Percentiles rank a stretch among this genome's conserved stretches.
phyloP scores from a whole-genome alignment of 1,140 invertebrate genomes.

The Bacillus rossius region DNA sequence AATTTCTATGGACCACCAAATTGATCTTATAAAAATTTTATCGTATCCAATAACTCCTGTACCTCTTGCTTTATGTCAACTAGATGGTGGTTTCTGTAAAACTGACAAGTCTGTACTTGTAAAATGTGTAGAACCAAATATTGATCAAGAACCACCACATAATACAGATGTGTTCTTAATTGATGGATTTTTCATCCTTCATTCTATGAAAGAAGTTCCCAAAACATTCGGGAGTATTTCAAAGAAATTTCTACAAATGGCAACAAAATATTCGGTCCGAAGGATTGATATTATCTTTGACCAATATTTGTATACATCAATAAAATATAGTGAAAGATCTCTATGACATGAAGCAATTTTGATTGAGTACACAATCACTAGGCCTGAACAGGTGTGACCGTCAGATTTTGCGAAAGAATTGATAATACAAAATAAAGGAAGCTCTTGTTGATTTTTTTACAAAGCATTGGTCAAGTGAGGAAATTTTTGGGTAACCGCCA shows the following conservation, averaged over 20 bases:
- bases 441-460: slow-evolving; percentile 8
- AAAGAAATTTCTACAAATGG: slow-evolving; percentile 20
- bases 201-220: slow-evolving; percentile 24
- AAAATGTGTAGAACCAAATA: slow-evolving; percentile 13
- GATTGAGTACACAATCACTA: slow-evolving; percentile 14
- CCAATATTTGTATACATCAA: slow-evolving; percentile 24
- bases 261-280: slow-evolving; percentile 11
- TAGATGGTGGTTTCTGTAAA: slow-evolving; percentile 20
- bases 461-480: neutral
- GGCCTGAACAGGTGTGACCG: slow-evolving; percentile 17
- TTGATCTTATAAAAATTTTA: slow-evolving; percentile 25
- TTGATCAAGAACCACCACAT: slow-evolving; percentile 8
- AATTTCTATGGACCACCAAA: slow-evolving; percentile 23
- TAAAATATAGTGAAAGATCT: slow-evolving; percentile 25
- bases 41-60: slow-evolving; percentile 24
- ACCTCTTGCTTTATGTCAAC: slow-evolving; percentile 26
- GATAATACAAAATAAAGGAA: slow-evolving; percentile 5
- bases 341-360: slow-evolving; percentile 1
- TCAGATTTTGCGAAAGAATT: slow-evolving; percentile 1
- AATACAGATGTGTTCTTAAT: slow-evolving; percentile 19
- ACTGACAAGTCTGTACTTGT: slow-evolving; percentile 21
- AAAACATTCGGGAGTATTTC: slow-evolving; percentile 25
- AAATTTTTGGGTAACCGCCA: neutral
- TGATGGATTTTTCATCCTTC: slow-evolving; percentile 25
- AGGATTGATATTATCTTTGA: slow-evolving; percentile 24